Base-by-base conservation (phyloP, 2,888 invertebrate genomes). In the Pristionchus mayeri region DNA sequence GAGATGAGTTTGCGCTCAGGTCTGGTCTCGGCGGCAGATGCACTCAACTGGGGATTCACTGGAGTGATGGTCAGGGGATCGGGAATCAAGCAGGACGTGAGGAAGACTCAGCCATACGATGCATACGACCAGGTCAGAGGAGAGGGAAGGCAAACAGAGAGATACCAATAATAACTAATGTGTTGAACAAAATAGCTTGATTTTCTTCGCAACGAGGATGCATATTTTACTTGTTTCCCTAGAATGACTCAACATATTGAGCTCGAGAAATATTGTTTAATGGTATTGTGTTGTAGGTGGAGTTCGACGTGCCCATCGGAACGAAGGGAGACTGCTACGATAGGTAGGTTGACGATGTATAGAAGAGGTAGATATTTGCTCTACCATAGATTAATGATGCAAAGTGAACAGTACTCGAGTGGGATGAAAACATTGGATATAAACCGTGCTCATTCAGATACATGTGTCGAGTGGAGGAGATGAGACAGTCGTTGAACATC, bases 31-130 rank as follows among this genome's bases (percentile, higher is more conserved):
- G 96, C 98, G 0, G 96, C 97, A 93, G 97, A 99, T 91, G 98
- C 98, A 0, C 94, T 99, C 2, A 96, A 98, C 93, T 96, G 95
- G 93, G 99, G 99, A 0, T 98, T 97, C 94, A 96, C 96, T 93
- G 99, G 99, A 6, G 98, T 98, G 2, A 98, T 99, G 98, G 94
- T 99, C 48, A 95, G 99, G 83, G 98, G 98, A 0, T 98, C 98
- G 0, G 99, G 99, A 27, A 97, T 99, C 90, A 98, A 98, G 93
- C 99, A 99, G 98, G 99, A 99, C 93, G 94, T 99, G 76, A 95
- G 99, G 83, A 98, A 98, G 94, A 94, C 96, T 21, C 96, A 97
- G 93, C 99, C 99, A 0, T 99, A 99, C 93, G 99, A 99, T 93
- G 98, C 96, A 0, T 99, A 99, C 93, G 95, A 97, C 92, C 94